Base-by-base conservation (phyloP, 2,113 vertebrate genomes). In the Malurus elegans region DNA sequence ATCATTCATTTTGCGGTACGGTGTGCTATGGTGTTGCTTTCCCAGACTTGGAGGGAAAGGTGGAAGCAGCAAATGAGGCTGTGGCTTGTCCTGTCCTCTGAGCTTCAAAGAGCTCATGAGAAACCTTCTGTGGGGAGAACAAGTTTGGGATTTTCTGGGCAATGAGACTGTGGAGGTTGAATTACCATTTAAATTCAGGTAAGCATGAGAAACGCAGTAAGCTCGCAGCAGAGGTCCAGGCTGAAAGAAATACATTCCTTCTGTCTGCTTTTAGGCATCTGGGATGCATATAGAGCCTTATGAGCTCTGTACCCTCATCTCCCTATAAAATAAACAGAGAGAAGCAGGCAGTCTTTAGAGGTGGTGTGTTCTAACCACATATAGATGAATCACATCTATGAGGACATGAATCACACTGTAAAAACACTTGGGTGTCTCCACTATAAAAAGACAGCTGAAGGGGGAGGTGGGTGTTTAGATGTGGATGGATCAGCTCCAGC, bases 1-100 rank as follows among this genome's bases (percentile, higher is more conserved):
- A n/a, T 18, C 0, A 0, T 50, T 66, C 62, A 38, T 4, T 45
- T 14, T 58, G 12, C 36, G 5, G 6, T 51, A 14, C 1, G 6
- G 2, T 10, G 8, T 23, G 6, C 8, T 50, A 8, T 44, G 6
- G 6, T 21, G 32, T 6, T 47, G 29, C 7, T 32, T 67, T 83
- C 31, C 34, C 2, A 47, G 24, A 10, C 4, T 13, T 28, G 12
- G 5, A 28, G 6, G 28, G 4, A 28, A 83, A 26, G 1, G 6
- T 31, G 13, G 6, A 3, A 61, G 14, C 13, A 45, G 14, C 2
- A 79, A 73, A 44, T 32, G 23, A 61, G 5, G 5, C 2, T 18
- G 8, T 32, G 18, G 4, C 15, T 65, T 40, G 6, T 20, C 7
- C 31, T 71, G 19, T 34, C 4, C 12, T 51, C 12, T 42, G 9